A percentile compares a stretch with the other conserved stretches of the same genome.
phyloP scores from a whole-genome alignment of 1,140 invertebrate species.

The Tetragonula clypearis region DNA sequence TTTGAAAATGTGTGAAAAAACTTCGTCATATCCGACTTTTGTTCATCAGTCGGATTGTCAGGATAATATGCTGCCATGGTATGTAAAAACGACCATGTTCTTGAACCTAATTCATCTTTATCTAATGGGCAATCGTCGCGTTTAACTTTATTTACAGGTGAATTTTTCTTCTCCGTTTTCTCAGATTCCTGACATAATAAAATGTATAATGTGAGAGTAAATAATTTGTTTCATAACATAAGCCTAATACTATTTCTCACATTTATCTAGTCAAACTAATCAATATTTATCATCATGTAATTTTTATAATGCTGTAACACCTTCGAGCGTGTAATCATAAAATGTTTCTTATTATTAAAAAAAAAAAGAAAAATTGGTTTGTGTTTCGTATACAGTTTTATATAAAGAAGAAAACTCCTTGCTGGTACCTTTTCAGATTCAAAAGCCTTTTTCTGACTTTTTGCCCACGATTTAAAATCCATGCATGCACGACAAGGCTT shows the following conservation, averaged over 20 bases:
- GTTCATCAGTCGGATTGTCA: conserved; percentile 88
- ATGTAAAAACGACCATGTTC: conserved; percentile 97
- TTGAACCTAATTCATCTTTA: conserved; percentile 87
- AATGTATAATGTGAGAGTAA: neutral
- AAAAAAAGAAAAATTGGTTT: neutral
- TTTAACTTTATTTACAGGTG: conserved; percentile 42
- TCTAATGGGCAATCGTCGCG: conserved; percentile 88
- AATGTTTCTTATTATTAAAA: neutral
- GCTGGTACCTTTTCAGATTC: conserved; percentile 74
- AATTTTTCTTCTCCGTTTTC: conserved; percentile 42
- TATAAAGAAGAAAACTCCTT: neutral
- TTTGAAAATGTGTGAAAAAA: conserved; percentile 94
- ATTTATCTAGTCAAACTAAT: neutral
- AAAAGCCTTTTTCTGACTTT: conserved; percentile 83
- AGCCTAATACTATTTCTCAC: neutral
- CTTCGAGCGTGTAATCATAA: neutral
- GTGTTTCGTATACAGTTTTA: neutral
- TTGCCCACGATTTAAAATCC: conserved; percentile 89
- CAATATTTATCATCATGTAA: neutral
- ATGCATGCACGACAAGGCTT: conserved; percentile 87
- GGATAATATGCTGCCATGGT: conserved; percentile 98
- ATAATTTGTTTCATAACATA: neutral
- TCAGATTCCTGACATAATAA: conserved; percentile 50
- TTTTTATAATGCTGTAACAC: neutral
- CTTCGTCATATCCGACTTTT: conserved; percentile 89